Evolutionary conservation across 2,113 vertebrate species (phyloP).

Genomic region (Callipepla squamata): DNA sequence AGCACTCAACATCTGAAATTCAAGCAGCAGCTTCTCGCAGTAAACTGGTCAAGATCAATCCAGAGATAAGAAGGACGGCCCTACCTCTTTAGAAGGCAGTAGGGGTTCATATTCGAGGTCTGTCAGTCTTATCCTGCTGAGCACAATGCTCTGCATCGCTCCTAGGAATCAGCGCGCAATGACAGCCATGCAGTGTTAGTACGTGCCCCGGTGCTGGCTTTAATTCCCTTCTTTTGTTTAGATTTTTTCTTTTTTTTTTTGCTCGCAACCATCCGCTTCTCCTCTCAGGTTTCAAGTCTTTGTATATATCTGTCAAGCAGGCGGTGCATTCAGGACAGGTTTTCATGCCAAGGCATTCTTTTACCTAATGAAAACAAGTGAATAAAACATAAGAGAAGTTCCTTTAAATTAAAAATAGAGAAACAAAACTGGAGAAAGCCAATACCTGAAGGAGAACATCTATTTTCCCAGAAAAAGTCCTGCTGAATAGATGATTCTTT

Average conservation of each 20-base stretch:
- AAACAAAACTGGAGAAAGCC: conserved; percentile 52
- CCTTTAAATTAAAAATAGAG: conserved; percentile 73
- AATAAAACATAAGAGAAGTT: conserved; percentile 74
- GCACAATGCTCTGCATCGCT: background rate
- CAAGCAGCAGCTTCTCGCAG: conserved; percentile 14
- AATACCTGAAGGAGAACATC: conserved; percentile 25
- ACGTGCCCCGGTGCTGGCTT: background rate
- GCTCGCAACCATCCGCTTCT: conserved; percentile 30
- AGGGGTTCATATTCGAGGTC: background rate
- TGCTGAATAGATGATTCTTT: conserved; percentile 35
- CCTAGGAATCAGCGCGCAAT: background rate
- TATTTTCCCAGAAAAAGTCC: background rate
- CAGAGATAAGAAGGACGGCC: conserved; percentile 2
- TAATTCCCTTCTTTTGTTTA: conserved; percentile 25
- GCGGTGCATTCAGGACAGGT: conserved; percentile 64
- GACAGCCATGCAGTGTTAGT: background rate
- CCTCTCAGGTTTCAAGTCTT: conserved; percentile 58
- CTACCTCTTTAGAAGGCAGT: background rate
- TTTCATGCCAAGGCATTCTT: conserved; percentile 71
- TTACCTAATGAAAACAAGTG: conserved; percentile 74
- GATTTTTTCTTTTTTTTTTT: background rate
- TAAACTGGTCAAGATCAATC: conserved; percentile 22
- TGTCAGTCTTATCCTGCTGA: conserved; percentile 20
- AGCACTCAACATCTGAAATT: conserved; percentile 44
- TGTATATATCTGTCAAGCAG: conserved; percentile 61